phyloP scores from a whole-genome alignment of 2,113 vertebrate species.

The Podarcis raffonei region DNA sequence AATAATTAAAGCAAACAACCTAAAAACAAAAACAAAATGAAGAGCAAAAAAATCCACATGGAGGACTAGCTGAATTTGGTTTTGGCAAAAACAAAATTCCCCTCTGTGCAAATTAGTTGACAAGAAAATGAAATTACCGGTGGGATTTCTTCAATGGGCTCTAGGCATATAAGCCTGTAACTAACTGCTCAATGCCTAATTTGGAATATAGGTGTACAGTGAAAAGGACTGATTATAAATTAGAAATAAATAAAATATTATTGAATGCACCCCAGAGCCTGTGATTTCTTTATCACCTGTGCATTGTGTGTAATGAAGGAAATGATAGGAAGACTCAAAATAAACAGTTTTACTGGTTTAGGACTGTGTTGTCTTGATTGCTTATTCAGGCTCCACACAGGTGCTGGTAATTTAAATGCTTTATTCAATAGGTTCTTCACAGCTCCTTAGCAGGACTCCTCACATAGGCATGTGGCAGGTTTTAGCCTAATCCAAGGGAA shows the following conservation, averaged over 20 bases:
- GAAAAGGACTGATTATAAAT: background rate
- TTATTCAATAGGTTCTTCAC: background rate
- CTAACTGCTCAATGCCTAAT: background rate
- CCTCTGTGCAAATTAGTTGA: background rate
- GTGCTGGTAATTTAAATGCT: background rate
- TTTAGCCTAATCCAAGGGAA: background rate
- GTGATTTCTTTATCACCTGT: background rate
- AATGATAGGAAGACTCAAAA: background rate
- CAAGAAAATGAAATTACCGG: background rate
- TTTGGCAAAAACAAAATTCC: background rate
- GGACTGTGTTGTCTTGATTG: background rate
- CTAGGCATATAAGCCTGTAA: background rate
- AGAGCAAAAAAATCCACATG: background rate
- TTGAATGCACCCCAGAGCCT: background rate
- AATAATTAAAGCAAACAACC: background rate
- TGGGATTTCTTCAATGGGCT: background rate
- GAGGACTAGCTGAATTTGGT: background rate
- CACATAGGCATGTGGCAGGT: background rate
- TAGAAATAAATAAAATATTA: background rate
- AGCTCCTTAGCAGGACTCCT: background rate
- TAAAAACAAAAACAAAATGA: background rate
- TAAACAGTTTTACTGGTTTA: background rate
- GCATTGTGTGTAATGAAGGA: background rate
- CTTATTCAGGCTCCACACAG: background rate
- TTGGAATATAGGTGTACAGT: background rate